Percentiles rank a stretch among this genome's conserved stretches.
These are phyloP conservation scores for Lepidochrysops patricia DNA, from an alignment of 2,888 invertebrate genomes.

Conservation along the genomic window DNA sequence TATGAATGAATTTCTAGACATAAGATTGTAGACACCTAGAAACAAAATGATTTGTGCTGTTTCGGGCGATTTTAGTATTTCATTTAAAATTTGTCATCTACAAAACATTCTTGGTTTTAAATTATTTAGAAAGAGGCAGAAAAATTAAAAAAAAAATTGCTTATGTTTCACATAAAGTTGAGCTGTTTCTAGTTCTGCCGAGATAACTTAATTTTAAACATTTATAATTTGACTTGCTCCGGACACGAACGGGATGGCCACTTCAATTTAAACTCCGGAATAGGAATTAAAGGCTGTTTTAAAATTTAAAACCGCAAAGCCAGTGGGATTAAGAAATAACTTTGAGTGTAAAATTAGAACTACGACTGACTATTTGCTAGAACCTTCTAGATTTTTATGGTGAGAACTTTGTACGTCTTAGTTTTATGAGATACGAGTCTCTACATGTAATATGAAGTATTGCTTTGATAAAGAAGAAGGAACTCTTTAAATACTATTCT, in stretches of 20 bases:
- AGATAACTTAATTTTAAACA: slow-evolving; percentile 5
- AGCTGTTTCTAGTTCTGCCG: not conserved
- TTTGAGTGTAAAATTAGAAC: slow-evolving; percentile 16
- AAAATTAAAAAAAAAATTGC: too few species aligned
- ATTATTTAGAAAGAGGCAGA: too few species aligned
- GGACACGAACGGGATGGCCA: slow-evolving; percentile 4
- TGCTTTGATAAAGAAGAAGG: not conserved
- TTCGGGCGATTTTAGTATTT: too few species aligned
- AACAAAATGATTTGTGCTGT: too few species aligned
- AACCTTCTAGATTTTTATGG: slow-evolving; percentile 2
- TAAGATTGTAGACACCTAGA: too few species aligned
- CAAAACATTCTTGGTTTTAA: too few species aligned
- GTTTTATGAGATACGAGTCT: not conserved
- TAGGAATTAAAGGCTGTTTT: slow-evolving; percentile 14
- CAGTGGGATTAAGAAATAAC: slow-evolving; percentile 14
- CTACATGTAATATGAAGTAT: not conserved
- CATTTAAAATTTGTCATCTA: too few species aligned
- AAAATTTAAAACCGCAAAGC: slow-evolving; percentile 14
- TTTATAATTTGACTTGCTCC: not conserved
- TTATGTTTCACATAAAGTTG: too few species aligned
- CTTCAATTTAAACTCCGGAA: slow-evolving; percentile 12
- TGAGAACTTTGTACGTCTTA: slow-evolving; percentile 10
- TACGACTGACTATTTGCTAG: slow-evolving; percentile 13
- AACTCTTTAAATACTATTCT: too few species aligned
- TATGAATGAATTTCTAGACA: too few species aligned